Conservation (phyloP, 2,888 invertebrate species). For the Deilephila porcellus region DNA sequence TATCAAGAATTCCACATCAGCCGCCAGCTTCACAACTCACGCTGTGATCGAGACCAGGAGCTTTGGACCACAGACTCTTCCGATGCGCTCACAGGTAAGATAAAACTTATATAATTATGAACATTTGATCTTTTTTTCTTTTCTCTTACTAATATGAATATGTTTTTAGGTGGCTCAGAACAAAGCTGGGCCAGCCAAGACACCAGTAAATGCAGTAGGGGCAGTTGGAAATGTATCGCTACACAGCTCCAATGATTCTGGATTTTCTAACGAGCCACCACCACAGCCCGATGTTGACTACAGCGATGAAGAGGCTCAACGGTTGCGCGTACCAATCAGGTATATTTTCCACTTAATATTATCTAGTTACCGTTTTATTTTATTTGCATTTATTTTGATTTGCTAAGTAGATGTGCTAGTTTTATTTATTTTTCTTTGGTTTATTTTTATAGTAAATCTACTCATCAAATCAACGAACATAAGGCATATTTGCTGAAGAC, state of each 20-base stretch:
- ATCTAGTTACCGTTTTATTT: background rate
- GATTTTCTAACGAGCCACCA: constrained; percentile 95
- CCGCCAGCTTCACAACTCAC: constrained; percentile 84
- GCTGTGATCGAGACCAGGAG: constrained; percentile 79
- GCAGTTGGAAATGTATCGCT: constrained; percentile 90
- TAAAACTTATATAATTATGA: constrained; percentile 17
- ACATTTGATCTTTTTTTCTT: background rate
- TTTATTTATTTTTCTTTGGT: constrained; percentile 55
- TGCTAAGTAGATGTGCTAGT: constrained; percentile 49
- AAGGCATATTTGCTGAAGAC: constrained; percentile 79
- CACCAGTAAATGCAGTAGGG: constrained; percentile 76
- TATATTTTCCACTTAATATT: constrained; percentile 50
- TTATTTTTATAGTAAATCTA: constrained; percentile 76
- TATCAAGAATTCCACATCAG: constrained; percentile 84
- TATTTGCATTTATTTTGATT: constrained; percentile 28
- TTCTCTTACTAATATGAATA: background rate
- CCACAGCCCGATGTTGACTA: constrained; percentile 95
- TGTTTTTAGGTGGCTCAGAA: constrained; percentile 68
- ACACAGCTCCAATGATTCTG: constrained; percentile 96
- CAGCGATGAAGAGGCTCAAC: constrained; percentile 93
- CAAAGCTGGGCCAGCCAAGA: constrained; percentile 78
- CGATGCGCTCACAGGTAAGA: constrained; percentile 77
- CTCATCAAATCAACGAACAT: constrained; percentile 67
- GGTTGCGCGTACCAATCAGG: constrained; percentile 87
- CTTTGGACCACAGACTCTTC: constrained; percentile 80